Evolutionary conservation across 2,888 invertebrate species (phyloP).

Genomic region (Oscheius sp.): DNA sequence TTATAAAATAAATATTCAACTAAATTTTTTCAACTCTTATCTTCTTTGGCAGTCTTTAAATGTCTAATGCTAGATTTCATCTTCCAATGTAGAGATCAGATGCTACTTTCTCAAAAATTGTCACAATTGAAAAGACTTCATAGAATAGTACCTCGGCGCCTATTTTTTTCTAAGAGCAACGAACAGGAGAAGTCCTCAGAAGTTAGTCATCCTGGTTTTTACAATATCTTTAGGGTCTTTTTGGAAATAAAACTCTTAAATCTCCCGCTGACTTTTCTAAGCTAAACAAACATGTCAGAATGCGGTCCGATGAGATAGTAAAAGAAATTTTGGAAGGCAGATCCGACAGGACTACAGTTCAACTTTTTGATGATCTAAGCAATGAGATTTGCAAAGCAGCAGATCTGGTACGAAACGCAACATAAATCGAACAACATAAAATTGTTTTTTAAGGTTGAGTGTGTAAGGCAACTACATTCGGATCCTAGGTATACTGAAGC

Average conservation of each 20-base stretch:
- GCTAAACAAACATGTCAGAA: constrained; percentile 47
- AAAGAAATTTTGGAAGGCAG: constrained; percentile 4
- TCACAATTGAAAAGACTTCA: too few species aligned
- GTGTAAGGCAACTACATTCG: constrained; percentile 91
- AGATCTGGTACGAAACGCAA: constrained; percentile 77
- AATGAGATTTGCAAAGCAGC: constrained; percentile 93
- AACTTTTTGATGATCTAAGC: constrained; percentile 93
- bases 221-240: constrained; percentile 52
- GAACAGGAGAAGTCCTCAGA: background rate
- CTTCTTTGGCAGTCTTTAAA: too few species aligned
- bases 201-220: background rate
- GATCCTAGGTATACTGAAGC: constrained; percentile 79
- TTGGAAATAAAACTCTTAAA: constrained; percentile 56
- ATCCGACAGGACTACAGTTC: constrained; percentile 74
- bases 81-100: too few species aligned
- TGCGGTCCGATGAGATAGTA: constrained; percentile 32
- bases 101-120: too few species aligned
- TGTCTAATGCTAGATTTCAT: too few species aligned
- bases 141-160: too few species aligned
- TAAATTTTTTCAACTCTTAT: too few species aligned
- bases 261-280: constrained; percentile 49
- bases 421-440: background rate
- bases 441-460: constrained; percentile 79
- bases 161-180: background rate
- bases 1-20: too few species aligned